Conservation (phyloP, 2,888 invertebrate species). For the Himalopsyche tibetana region DNA sequence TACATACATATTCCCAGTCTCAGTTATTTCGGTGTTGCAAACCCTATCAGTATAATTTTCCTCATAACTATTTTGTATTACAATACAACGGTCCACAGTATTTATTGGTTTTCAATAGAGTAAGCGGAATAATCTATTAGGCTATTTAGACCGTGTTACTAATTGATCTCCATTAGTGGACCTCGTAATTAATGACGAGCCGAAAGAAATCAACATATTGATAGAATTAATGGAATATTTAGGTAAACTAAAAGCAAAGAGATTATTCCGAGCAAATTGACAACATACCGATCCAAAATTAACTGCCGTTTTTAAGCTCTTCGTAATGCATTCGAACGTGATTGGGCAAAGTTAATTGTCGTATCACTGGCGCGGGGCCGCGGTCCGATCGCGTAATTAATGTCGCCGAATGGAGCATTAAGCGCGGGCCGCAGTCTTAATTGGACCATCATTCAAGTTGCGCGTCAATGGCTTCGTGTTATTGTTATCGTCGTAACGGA, state of each 20-base stretch:
- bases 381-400: conserved; percentile 35
- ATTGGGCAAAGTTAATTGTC: conserved; percentile 13
- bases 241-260: neutral
- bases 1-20: too few species aligned
- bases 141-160: too few species aligned
- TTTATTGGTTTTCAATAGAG: too few species aligned
- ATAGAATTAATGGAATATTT: neutral
- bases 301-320: neutral
- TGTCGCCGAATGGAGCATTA: conserved; percentile 17
- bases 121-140: too few species aligned
- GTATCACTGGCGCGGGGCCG: conserved; percentile 23
- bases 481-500: conserved; percentile 42
- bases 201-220: too few species aligned
- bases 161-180: too few species aligned
- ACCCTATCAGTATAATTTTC: too few species aligned
- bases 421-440: conserved; percentile 39
- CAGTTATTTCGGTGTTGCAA: too few species aligned
- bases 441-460: conserved; percentile 40
- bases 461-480: conserved; percentile 38
- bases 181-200: too few species aligned
- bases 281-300: neutral
- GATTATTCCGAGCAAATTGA: neutral
- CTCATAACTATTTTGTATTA: too few species aligned
- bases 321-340: neutral
- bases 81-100: too few species aligned